Evolutionary conservation across 2,797 vertebrate genomes (phyloP).

Genomic region (Crypturellus tataupa): DNA sequence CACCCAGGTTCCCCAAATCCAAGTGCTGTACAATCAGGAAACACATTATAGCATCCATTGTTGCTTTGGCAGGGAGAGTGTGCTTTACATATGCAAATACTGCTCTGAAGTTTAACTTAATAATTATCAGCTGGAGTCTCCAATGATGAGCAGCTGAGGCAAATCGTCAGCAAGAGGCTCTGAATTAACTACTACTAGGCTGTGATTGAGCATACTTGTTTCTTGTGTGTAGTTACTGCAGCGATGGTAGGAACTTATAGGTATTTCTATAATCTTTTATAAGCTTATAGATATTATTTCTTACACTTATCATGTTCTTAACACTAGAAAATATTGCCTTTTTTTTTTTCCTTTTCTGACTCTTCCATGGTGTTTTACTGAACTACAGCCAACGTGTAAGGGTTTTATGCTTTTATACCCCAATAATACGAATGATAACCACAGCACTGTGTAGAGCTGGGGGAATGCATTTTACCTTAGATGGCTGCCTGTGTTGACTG

Average conservation of each 20-base stretch:
- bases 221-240: constrained; percentile 33
- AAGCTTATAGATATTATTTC: not conserved
- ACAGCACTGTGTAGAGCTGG: not conserved
- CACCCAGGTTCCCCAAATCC: constrained; percentile 57
- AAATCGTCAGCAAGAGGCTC: constrained; percentile 73
- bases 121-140: constrained; percentile 85
- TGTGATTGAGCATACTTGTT: constrained; percentile 25
- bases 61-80: constrained; percentile 68
- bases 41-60: constrained; percentile 71
- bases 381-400: not conserved
- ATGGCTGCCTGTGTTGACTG: not conserved
- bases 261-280: constrained; percentile 7
- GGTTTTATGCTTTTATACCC: not conserved
- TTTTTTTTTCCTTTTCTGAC: not conserved
- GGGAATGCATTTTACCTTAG: not conserved
- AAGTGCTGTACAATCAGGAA: constrained; percentile 75
- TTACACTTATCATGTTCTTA: not conserved
- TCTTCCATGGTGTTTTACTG: not conserved
- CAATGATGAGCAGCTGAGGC: constrained; percentile 84
- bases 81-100: constrained; percentile 83
- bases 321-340: not conserved
- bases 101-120: constrained; percentile 82
- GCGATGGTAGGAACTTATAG: constrained; percentile 13
- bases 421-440: not conserved
- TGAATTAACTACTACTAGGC: constrained; percentile 71